phyloP scores from a whole-genome alignment of 2,888 invertebrate genomes.

The Ophion obscuratus region DNA sequence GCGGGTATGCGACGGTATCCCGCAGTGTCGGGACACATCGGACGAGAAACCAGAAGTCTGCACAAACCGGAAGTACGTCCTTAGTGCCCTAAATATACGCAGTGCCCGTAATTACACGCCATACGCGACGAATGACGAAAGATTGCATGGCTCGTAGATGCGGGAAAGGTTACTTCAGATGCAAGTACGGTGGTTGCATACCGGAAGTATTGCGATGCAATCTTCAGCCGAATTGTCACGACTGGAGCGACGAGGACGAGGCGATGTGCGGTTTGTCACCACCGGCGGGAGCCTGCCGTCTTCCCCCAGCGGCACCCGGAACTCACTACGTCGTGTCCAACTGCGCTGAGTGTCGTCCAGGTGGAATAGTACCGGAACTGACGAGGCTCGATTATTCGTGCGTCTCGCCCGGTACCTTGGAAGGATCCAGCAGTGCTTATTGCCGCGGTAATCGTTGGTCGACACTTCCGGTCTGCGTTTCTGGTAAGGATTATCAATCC shows the following conservation, averaged over 20 bases:
- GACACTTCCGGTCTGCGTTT: conserved; percentile 69
- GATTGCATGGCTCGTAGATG: conserved; percentile 67
- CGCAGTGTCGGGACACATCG: conserved; percentile 75
- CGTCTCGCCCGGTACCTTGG: conserved; percentile 64
- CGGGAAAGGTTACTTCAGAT: conserved; percentile 70
- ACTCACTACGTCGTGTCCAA: conserved; percentile 70
- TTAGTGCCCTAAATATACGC: background rate
- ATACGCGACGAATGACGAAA: background rate
- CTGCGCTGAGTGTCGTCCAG: conserved; percentile 74
- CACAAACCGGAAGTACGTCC: conserved; percentile 62
- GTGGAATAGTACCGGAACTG: conserved; percentile 73
- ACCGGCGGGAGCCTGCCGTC: conserved; percentile 74
- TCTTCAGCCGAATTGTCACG: conserved; percentile 73
- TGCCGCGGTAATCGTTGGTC: conserved; percentile 75
- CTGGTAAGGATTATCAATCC: conserved; percentile 55
- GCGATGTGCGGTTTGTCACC: conserved; percentile 68
- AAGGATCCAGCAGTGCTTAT: conserved; percentile 71
- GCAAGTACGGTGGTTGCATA: conserved; percentile 76
- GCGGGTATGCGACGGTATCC: conserved; percentile 74
- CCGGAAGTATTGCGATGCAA: conserved; percentile 70
- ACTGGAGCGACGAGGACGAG: conserved; percentile 78
- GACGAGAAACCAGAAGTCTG: conserved; percentile 73
- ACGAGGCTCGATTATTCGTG: conserved; percentile 74
- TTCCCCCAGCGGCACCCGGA: conserved; percentile 71
- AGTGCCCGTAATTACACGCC: background rate